Percentiles rank a stretch among this genome's conserved stretches.
phyloP scores from a whole-genome alignment of 1,140 invertebrate genomes.

The Andricus grossulariae region DNA sequence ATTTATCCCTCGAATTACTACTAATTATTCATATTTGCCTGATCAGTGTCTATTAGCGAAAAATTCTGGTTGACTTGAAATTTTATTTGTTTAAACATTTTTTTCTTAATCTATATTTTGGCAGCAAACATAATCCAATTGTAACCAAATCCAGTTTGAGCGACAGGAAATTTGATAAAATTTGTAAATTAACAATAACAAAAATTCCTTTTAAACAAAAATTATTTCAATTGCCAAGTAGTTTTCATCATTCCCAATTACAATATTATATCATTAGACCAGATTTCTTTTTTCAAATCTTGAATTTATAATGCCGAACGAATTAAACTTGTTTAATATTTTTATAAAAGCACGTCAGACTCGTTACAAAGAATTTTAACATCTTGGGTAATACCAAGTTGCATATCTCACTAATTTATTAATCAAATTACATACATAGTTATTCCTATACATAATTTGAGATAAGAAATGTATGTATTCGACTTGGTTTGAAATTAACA shows the following conservation, averaged over 20 bases:
- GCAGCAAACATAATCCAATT: no score
- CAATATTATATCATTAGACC: background rate
- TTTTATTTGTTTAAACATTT: no score
- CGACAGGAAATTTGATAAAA: no score
- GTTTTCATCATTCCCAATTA: background rate
- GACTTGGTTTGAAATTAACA: conserved; percentile 11
- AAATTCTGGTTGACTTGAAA: no score
- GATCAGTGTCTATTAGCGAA: no score
- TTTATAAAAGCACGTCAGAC: background rate
- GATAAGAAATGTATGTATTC: background rate
- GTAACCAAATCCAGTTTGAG: no score
- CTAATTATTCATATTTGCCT: no score
- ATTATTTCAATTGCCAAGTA: background rate
- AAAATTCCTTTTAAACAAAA: background rate
- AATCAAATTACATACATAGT: background rate
- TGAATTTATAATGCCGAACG: conserved; percentile 5
- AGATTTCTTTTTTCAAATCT: conserved; percentile 6
- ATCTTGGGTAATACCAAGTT: background rate
- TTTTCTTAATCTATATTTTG: no score
- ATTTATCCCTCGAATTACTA: no score
- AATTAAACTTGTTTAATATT: conserved; percentile 24
- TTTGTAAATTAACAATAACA: background rate
- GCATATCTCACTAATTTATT: background rate
- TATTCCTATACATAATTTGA: background rate
- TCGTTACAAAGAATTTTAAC: conserved; percentile 15